Conservation (phyloP, 1,140 invertebrate species). For the Cheumatopsyche charites region DNA sequence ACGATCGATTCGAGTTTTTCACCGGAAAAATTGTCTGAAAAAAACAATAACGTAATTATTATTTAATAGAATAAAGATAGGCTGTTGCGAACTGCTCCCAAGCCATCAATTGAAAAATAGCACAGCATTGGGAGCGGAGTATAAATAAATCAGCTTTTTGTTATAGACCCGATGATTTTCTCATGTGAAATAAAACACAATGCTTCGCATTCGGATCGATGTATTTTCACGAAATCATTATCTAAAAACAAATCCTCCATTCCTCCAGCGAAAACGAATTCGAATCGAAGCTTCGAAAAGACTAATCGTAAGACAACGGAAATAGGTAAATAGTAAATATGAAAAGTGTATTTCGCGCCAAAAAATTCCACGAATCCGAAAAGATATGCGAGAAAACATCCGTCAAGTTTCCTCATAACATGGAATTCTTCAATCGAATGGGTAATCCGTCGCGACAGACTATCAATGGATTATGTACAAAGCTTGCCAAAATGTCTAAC, state of each 20-base stretch:
- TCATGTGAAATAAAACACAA: background rate
- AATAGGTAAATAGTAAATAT: no score
- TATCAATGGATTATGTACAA: slow-evolving; percentile 11
- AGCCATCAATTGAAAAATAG: slow-evolving; percentile 13
- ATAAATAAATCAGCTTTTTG: slow-evolving; percentile 20
- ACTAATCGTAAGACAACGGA: no score
- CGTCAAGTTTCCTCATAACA: background rate
- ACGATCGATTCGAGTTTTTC: background rate
- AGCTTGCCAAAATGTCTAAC: slow-evolving; percentile 15
- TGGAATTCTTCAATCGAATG: background rate
- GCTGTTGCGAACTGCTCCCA: background rate
- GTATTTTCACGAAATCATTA: no score
- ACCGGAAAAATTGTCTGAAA: background rate
- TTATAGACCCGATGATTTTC: slow-evolving; percentile 1
- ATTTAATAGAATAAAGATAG: slow-evolving; percentile 6
- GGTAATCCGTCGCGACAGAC: background rate
- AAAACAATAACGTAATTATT: background rate
- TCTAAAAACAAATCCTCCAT: no score
- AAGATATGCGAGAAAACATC: background rate
- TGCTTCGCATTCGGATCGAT: no score
- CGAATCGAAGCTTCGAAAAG: no score
- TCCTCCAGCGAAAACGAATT: no score
- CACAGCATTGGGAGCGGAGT: slow-evolving; percentile 7
- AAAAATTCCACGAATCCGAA: background rate
- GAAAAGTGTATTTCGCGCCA: background rate